phyloP scores from a whole-genome alignment of 2,888 invertebrate genomes.

The Drosophila trichaetosa region DNA sequence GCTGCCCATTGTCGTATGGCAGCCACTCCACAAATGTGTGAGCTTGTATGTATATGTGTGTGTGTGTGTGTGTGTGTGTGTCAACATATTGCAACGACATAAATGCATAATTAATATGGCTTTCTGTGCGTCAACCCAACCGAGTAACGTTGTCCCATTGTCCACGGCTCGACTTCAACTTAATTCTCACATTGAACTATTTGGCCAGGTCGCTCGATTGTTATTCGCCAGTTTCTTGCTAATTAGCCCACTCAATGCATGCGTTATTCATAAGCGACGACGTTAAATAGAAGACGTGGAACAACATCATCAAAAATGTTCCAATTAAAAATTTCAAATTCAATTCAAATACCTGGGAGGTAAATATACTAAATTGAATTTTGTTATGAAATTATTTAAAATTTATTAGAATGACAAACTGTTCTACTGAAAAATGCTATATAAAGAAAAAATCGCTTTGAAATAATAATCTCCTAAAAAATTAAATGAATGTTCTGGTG shows the following conservation, averaged over 20 bases:
- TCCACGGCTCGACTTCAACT: slow-evolving; percentile 44
- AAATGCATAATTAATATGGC: slow-evolving; percentile 83
- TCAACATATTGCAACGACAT: slow-evolving; percentile 77
- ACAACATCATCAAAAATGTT: background rate
- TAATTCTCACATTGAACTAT: slow-evolving; percentile 63
- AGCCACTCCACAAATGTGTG: slow-evolving; percentile 9
- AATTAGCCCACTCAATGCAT: slow-evolving; percentile 54
- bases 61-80: slow-evolving; percentile 37
- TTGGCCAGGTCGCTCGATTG: slow-evolving; percentile 32
- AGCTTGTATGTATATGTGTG: slow-evolving; percentile 22
- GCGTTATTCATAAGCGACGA: slow-evolving; percentile 35
- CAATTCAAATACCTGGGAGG: background rate
- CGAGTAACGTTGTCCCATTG: slow-evolving; percentile 30
- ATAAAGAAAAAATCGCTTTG: fast-evolving
- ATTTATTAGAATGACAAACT: background rate
- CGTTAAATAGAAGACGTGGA: slow-evolving; percentile 12
- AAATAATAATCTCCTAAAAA: background rate
- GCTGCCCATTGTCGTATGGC: slow-evolving; percentile 26
- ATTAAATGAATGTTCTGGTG: background rate
- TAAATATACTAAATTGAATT: background rate
- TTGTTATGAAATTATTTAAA: background rate
- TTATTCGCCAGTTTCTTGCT: slow-evolving; percentile 48
- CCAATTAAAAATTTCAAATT: background rate
- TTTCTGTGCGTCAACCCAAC: slow-evolving; percentile 51
- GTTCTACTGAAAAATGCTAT: background rate